Percentiles rank a stretch among this genome's conserved stretches.
phyloP scores from a whole-genome alignment of 2,797 vertebrate species.

The Dendrocincla fuliginosa region DNA sequence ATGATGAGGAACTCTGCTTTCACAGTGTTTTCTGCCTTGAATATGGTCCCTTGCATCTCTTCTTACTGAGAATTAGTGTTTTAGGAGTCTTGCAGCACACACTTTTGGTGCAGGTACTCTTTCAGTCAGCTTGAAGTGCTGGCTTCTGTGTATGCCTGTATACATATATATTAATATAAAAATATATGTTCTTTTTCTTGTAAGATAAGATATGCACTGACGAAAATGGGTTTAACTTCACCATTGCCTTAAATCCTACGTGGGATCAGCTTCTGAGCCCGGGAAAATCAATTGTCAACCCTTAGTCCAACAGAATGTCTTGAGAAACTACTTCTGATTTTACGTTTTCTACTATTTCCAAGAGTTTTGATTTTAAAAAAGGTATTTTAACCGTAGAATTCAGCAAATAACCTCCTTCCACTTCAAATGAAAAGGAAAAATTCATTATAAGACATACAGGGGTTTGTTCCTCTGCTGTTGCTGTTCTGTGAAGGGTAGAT shows the following conservation, averaged over 20 bases:
- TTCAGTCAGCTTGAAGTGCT: neutral
- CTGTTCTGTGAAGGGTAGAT: neutral
- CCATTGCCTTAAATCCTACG: slow-evolving; percentile 8
- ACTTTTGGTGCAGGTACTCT: neutral
- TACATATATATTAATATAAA: neutral
- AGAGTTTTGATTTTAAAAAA: neutral
- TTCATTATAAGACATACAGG: neutral
- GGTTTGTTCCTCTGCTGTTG: neutral
- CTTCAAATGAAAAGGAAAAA: neutral
- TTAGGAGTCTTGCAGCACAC: neutral
- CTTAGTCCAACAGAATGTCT: neutral
- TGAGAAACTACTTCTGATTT: neutral
- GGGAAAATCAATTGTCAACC: neutral
- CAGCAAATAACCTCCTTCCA: neutral
- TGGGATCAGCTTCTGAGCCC: slow-evolving; percentile 3
- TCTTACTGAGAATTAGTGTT: neutral
- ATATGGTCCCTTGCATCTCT: neutral
- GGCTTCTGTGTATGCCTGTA: fast-evolving
- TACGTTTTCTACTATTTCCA: neutral
- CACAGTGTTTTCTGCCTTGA: neutral
- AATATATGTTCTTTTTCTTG: neutral
- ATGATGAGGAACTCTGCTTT: neutral
- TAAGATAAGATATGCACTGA: neutral
- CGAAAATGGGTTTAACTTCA: slow-evolving; percentile 2
- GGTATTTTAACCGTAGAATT: neutral